These are phyloP conservation scores for Octodon degus DNA, from an alignment of 2,113 vertebrate genomes.

Conservation along the genomic window DNA sequence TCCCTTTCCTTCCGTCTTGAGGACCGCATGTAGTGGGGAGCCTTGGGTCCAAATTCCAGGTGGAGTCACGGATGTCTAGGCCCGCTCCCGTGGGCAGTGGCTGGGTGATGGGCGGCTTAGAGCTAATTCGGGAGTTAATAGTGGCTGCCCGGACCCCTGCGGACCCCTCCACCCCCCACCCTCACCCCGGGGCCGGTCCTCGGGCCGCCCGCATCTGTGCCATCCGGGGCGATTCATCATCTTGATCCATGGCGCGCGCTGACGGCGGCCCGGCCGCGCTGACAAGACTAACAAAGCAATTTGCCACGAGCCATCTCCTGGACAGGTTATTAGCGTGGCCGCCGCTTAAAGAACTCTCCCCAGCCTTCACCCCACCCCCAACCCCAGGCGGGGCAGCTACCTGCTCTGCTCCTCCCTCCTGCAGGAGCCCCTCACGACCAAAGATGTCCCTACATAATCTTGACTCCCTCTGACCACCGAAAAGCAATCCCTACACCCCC, in stretches of 20 bases:
- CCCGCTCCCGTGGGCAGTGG: not conserved
- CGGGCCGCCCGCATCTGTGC: slow-evolving; percentile 95
- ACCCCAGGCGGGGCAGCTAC: slow-evolving; percentile 63
- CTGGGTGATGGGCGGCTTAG: slow-evolving; percentile 72
- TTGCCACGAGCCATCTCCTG: slow-evolving; percentile 96
- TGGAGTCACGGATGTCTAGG: not conserved
- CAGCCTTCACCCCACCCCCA: slow-evolving; percentile 36
- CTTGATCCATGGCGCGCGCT: slow-evolving; percentile 99
- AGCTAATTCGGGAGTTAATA: slow-evolving; percentile 78
- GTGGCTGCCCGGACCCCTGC: slow-evolving; percentile 65
- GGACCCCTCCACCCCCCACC: slow-evolving; percentile 69
- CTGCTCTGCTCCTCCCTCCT: slow-evolving; percentile 46
- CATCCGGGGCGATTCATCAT: slow-evolving; percentile 99
- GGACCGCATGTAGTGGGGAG: not conserved
- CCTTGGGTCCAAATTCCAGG: not conserved
- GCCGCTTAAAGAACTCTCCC: slow-evolving; percentile 90
- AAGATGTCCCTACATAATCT: not conserved
- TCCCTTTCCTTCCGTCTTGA: not conserved
- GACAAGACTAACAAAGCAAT: slow-evolving; percentile 99
- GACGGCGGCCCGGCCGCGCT: slow-evolving; percentile 94
- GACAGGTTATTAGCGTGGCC: slow-evolving; percentile 95
- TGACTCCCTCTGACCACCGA: not conserved
- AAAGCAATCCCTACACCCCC: not conserved
- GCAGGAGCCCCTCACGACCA: not conserved
- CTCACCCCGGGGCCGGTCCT: slow-evolving; percentile 66